phyloP scores from a whole-genome alignment of 2,888 invertebrate genomes.

The Esperia sulphurella region DNA sequence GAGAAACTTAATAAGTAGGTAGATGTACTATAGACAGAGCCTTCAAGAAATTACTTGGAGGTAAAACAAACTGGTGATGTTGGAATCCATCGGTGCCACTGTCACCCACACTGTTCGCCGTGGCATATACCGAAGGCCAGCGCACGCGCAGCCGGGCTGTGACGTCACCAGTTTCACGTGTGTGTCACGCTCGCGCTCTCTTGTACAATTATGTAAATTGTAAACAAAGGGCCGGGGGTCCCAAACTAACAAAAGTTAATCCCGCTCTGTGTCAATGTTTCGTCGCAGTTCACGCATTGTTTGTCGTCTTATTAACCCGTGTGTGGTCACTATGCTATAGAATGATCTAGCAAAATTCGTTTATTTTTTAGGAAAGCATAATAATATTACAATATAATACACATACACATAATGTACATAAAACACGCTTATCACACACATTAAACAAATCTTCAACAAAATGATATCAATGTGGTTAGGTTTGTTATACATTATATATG shows the following conservation, averaged over 20 bases:
- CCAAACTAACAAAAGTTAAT: conserved; percentile 6
- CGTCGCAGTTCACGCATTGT: background rate
- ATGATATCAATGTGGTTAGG: too few relatives aligned
- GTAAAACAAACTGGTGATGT: too few relatives aligned
- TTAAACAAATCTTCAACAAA: too few relatives aligned
- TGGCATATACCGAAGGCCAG: conserved; percentile 31
- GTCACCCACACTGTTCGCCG: conserved; percentile 29
- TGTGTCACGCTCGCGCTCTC: conserved; percentile 20
- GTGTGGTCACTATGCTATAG: background rate
- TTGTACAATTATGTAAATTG: conserved; percentile 30
- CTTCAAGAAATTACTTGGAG: too few relatives aligned
- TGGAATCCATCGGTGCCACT: conserved; percentile 11
- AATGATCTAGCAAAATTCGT: too few relatives aligned
- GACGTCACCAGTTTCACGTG: conserved; percentile 36
- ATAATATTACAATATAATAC: too few relatives aligned
- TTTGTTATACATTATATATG: too few relatives aligned
- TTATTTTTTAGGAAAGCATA: too few relatives aligned
- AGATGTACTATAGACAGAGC: too few relatives aligned
- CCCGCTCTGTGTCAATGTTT: background rate
- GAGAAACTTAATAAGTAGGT: too few relatives aligned
- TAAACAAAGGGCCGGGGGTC: conserved; percentile 33
- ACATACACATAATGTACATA: too few relatives aligned
- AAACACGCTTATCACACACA: too few relatives aligned
- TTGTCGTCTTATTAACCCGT: background rate
- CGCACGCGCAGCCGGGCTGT: conserved; percentile 35